These are phyloP conservation scores for Neelides sp. DNA, from an alignment of 1,140 invertebrate genomes.

Conservation along the genomic window DNA sequence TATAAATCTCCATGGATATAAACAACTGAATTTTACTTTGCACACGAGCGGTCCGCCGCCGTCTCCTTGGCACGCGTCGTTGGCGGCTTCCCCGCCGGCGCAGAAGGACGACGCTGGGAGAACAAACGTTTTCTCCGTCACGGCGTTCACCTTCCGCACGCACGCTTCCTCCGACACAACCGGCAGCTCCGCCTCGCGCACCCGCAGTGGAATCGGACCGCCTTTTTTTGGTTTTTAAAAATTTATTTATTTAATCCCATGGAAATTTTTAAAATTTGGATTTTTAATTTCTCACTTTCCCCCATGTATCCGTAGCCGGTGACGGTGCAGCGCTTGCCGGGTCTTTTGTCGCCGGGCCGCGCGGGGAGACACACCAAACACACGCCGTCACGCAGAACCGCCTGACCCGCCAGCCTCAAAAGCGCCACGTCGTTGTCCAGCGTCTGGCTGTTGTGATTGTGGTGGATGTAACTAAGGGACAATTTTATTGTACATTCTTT, in stretches of 20 bases:
- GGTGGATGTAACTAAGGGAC: conserved; percentile 95
- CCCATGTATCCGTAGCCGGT: conserved; percentile 90
- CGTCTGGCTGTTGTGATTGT: conserved; percentile 91
- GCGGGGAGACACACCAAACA: conserved; percentile 78
- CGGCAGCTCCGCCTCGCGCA: conserved; percentile 79
- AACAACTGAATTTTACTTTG: conserved; percentile 37
- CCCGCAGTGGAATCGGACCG: conserved; percentile 74
- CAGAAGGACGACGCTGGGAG: conserved; percentile 76
- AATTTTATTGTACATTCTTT: no score
- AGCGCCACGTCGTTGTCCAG: conserved; percentile 91
- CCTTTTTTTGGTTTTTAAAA: conserved; percentile 41
- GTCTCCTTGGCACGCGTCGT: conserved; percentile 87
- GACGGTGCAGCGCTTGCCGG: conserved; percentile 74
- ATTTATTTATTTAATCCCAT: not conserved
- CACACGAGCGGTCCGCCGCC: conserved; percentile 82
- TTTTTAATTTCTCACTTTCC: conserved; percentile 51
- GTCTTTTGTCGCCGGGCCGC: conserved; percentile 53
- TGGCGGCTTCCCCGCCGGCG: conserved; percentile 70
- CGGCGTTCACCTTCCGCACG: conserved; percentile 79
- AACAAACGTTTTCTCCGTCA: conserved; percentile 86
- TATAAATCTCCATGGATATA: not conserved
- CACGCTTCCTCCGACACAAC: conserved; percentile 86
- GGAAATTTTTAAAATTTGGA: not conserved
- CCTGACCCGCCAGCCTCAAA: conserved; percentile 78
- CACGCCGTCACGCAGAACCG: conserved; percentile 70